phyloP scores from a whole-genome alignment of 2,797 vertebrate species.

The Characodon lateralis region DNA sequence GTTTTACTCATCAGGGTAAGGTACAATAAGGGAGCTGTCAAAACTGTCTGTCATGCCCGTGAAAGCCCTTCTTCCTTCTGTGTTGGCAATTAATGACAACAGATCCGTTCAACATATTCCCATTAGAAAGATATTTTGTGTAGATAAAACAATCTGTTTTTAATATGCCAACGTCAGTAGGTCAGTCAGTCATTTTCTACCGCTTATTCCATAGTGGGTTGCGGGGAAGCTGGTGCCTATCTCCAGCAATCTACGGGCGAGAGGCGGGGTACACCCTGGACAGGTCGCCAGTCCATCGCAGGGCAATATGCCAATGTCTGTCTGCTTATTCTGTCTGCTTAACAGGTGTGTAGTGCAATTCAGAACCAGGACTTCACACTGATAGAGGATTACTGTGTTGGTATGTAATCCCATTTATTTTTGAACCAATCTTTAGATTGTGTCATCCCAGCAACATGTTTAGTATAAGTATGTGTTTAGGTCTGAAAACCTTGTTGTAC shows the following conservation, averaged over 20 bases:
- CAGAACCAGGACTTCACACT: constrained; percentile 81
- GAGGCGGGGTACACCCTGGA: too few relatives aligned
- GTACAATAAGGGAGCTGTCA: neutral
- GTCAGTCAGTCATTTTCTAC: too few relatives aligned
- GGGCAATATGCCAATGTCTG: neutral
- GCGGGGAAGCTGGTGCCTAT: too few relatives aligned
- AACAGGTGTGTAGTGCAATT: constrained; percentile 76
- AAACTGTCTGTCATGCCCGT: neutral
- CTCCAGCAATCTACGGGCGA: too few relatives aligned
- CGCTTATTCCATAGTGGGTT: too few relatives aligned
- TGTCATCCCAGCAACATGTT: neutral
- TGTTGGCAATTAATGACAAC: neutral
- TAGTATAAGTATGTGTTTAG: constrained; percentile 39
- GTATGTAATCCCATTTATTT: constrained; percentile 37
- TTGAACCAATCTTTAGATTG: neutral
- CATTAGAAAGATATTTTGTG: neutral
- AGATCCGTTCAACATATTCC: neutral
- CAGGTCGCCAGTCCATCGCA: too few relatives aligned
- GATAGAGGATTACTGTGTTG: constrained; percentile 75
- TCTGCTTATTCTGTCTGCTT: constrained; percentile 18
- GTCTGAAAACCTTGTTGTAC: constrained; percentile 83
- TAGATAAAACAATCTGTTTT: neutral
- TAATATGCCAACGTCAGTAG: neutral
- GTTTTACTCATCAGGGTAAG: neutral
- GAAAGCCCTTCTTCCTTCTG: neutral